Evolutionary conservation across 2,113 vertebrate genomes (phyloP), one percentile per base, ranked within the genome.

Genomic region (Malurus elegans): DNA sequence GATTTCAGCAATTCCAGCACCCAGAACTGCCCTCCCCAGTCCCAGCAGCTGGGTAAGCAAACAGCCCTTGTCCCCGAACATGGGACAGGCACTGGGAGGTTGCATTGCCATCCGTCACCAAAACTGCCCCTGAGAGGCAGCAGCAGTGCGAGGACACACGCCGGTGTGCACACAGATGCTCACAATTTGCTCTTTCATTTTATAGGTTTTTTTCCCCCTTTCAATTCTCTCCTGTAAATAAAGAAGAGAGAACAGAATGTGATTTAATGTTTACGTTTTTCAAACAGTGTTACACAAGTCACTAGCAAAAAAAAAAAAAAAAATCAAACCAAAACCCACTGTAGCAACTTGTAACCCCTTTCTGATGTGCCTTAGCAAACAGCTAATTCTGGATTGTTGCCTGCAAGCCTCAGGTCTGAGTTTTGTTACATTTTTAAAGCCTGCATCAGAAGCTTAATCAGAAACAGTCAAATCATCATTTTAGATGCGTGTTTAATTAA

Each of bases 1-100:
- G 67, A 79, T 87, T 81, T 87, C 51, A 56, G 96, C 95, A 94
- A 70, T 73, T 92, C 89, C 94, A 92, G 96, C 96, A 88, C 95
- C 97, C 97, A 96, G 95, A 96, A 96, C 96, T 50, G 95, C 85
- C 26, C 7, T 65, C 57, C 60, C 45, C 31, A 7, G 87, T 71
- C 72, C 54, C 92, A 9, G 95, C 95, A 87, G 74, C 92, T 38
- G 34, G 88, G 76, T 0, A 40, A 57, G 74, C 90, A 78, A 95
- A 86, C 78, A 73, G 73, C 79, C 57, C 16, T 45, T 1, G 10
- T 0, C 38, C 38, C 38, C 38, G 10, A 38, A 38, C 38, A 38
- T 1, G 32, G 66, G 54, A 48, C 32, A 3, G 11, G 48, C 11
- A 1, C n/a, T 28, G 17, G 6, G 48, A 72, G 73, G 67, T 50